phyloP scores from a whole-genome alignment of 2,797 vertebrate species.

The Malurus leucopterus region DNA sequence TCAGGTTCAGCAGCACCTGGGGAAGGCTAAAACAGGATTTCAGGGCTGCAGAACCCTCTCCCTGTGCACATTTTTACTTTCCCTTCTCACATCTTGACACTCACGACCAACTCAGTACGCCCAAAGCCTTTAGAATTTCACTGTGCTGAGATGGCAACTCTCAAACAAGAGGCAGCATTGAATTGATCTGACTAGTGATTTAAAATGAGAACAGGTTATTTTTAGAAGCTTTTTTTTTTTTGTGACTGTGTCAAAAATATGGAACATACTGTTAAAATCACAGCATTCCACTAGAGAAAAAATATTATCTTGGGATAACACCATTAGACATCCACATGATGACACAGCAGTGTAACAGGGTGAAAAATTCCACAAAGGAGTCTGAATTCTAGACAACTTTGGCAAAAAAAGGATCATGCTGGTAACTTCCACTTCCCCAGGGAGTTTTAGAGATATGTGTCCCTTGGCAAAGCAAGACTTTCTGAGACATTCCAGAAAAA shows the following conservation, averaged over 20 bases:
- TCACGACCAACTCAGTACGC: accelerated
- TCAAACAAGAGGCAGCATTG: accelerated
- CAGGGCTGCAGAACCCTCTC: background rate
- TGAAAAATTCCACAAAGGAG: background rate
- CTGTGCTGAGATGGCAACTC: background rate
- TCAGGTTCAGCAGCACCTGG: background rate
- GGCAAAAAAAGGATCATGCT: background rate
- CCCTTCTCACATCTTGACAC: background rate
- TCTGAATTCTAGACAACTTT: background rate
- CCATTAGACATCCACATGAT: accelerated
- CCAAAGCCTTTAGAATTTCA: background rate
- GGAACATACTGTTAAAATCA: background rate
- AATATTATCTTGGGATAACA: background rate
- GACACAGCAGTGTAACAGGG: background rate
- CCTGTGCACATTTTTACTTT: background rate
- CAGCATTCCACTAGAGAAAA: background rate
- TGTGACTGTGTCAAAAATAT: background rate
- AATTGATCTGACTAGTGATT: background rate
- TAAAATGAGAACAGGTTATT: background rate
- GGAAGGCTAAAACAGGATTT: background rate
- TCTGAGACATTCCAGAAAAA: background rate
- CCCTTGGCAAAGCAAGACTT: background rate
- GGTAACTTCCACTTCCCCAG: background rate
- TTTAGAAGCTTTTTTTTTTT: background rate
- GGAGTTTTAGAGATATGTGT: background rate